Base-by-base conservation (phyloP, 1,140 invertebrate genomes). In the Drosophila albomicans region DNA sequence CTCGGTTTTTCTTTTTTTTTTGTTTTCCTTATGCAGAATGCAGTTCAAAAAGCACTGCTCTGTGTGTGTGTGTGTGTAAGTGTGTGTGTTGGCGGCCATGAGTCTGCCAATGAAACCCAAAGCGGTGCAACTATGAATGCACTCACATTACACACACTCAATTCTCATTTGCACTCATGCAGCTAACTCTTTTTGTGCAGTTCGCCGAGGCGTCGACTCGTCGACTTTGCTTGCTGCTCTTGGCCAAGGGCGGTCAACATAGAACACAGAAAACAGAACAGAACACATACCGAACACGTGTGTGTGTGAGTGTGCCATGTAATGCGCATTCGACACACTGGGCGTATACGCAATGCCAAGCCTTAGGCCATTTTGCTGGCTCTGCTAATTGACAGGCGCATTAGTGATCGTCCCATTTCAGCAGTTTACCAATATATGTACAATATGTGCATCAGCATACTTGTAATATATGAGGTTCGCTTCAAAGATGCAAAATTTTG, bases 291-390 rank as follows among this genome's bases (percentile, higher is more conserved):
- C 3, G 6, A 32, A 32, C 6, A 32, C 20, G 20, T 20, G 20
- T 20, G 20, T 3, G 20, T 25, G 20, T 20, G 32, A 35, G 32
- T 41, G 8, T 11, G 11, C 38, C 10, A 41, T 1, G 8, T 41
- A 41, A 41, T 1, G 38, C 10, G 7, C 38, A 41, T 41, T 41
- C 7, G 38, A 13, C 41, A 43, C 4, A 43, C 57, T 30, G 13
- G 59, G 68, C 59, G 59, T 70, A 70, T 70, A 38, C 59, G 67
- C 49, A 63, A 70, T 63, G 58, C 38, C 48, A 25, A 41, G 28
- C 7, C 30, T 20, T 15, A 25, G 28, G 11, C 7, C 41, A 43
- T n/a, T 43, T 43, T n/a, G 41, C 41, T 43, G 41, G 11, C 41
- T 25, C 3, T 41, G 2, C 38, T 41, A 43, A 43, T 43, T 13